Percentiles rank a stretch among this genome's conserved stretches.
phyloP scores from a whole-genome alignment of 2,113 vertebrate species.

The Plecturocebus donacophilus region DNA sequence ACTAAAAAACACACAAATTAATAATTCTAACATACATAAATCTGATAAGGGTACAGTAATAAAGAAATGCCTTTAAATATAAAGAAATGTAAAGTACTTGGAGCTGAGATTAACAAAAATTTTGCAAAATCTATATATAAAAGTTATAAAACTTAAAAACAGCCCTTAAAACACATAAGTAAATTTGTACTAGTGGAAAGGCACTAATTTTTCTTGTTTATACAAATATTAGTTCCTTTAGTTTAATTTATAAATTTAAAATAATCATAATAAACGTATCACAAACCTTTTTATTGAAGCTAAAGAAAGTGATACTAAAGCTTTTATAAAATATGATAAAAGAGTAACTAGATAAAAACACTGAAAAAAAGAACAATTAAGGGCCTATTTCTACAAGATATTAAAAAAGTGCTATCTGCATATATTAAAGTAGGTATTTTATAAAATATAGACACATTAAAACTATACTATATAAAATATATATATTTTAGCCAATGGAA shows the following conservation, averaged over 20 bases:
- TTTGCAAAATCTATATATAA: neutral
- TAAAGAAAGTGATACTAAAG: neutral
- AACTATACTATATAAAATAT: neutral
- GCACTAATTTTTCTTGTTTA: too few species aligned
- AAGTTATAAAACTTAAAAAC: neutral
- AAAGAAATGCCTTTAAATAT: neutral
- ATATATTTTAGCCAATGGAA: too few species aligned
- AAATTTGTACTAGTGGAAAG: neutral
- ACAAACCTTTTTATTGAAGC: neutral
- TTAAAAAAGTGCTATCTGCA: neutral
- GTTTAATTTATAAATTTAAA: neutral
- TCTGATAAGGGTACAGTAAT: neutral
- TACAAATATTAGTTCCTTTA: neutral
- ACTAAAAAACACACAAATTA: neutral
- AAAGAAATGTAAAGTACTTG: neutral
- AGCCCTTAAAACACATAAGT: neutral
- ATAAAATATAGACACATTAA: neutral
- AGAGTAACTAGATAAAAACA: neutral
- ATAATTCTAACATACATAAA: neutral
- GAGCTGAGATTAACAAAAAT: neutral
- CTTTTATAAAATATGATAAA: neutral
- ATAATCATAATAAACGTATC: neutral
- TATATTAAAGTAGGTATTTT: neutral
- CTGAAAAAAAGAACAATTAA: neutral
- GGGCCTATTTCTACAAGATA: neutral